These are phyloP conservation scores for Athripsodes cinereus DNA, from an alignment of 2,888 invertebrate genomes.

Conservation along the genomic window DNA sequence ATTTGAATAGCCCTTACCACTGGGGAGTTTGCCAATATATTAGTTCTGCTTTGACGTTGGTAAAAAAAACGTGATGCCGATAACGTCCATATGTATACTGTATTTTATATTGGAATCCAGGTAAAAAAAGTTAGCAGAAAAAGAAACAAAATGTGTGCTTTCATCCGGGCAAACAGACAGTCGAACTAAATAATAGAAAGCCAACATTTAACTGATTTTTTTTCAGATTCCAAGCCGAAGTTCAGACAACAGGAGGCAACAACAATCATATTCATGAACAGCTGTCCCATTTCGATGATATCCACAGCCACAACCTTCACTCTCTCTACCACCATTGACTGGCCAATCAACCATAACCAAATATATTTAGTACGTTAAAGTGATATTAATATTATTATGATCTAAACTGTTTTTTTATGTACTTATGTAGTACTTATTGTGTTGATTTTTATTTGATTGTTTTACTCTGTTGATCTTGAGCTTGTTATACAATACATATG, in stretches of 20 bases:
- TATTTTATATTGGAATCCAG: no score
- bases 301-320: not conserved
- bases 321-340: conserved; percentile 7
- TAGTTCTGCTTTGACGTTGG: no score
- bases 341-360: not conserved
- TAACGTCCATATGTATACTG: no score
- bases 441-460: not conserved
- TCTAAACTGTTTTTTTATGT: not conserved
- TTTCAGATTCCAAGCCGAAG: conserved; percentile 27
- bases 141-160: no score
- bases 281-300: conserved; percentile 4
- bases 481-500: no score
- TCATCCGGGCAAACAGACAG: no score
- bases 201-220: no score
- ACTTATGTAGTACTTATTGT: not conserved
- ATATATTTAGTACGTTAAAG: not conserved
- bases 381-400: not conserved
- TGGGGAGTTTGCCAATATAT: no score
- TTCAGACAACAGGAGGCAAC: conserved; percentile 23
- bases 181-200: no score
- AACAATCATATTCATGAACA: conserved; percentile 18
- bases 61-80: no score
- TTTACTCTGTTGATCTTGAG: not conserved
- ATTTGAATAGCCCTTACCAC: no score
- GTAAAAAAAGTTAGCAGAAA: no score